phyloP scores from a whole-genome alignment of 2,888 invertebrate species.

The Andricus curvator region DNA sequence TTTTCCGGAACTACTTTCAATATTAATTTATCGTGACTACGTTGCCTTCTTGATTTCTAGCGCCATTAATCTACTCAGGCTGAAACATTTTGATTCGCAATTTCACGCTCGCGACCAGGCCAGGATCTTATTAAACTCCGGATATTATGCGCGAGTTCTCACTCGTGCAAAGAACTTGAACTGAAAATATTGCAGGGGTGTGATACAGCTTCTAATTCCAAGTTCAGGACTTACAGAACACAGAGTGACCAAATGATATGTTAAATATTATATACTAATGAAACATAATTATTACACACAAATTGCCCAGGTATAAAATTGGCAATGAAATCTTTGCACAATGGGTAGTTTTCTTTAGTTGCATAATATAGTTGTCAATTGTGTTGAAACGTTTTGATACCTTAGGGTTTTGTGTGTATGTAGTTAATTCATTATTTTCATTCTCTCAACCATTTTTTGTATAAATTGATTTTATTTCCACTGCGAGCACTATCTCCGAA shows the following conservation, averaged over 20 bases:
- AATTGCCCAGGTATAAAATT: no score
- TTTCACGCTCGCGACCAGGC: slow-evolving; percentile 51
- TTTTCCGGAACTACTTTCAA: not conserved
- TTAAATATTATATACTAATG: not conserved
- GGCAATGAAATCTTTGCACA: no score
- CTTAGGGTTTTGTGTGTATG: no score
- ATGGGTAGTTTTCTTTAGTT: no score
- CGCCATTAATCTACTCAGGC: slow-evolving; percentile 10
- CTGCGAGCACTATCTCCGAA: not conserved
- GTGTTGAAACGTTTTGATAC: no score
- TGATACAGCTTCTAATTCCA: not conserved
- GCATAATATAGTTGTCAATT: no score
- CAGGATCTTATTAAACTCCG: slow-evolving; percentile 55
- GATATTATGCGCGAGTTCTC: slow-evolving; percentile 37
- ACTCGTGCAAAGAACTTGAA: not conserved
- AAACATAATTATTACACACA: no score
- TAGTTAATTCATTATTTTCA: not conserved
- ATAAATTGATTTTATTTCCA: not conserved
- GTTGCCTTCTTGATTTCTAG: not conserved
- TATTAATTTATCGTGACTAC: slow-evolving; percentile 14
- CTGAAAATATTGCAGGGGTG: not conserved
- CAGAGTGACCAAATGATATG: not conserved
- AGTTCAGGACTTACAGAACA: not conserved
- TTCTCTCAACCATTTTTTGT: not conserved
- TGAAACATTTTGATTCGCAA: slow-evolving; percentile 55